phyloP scores from a whole-genome alignment of 2,797 vertebrate genomes.

The Malacoctenus gilli region DNA sequence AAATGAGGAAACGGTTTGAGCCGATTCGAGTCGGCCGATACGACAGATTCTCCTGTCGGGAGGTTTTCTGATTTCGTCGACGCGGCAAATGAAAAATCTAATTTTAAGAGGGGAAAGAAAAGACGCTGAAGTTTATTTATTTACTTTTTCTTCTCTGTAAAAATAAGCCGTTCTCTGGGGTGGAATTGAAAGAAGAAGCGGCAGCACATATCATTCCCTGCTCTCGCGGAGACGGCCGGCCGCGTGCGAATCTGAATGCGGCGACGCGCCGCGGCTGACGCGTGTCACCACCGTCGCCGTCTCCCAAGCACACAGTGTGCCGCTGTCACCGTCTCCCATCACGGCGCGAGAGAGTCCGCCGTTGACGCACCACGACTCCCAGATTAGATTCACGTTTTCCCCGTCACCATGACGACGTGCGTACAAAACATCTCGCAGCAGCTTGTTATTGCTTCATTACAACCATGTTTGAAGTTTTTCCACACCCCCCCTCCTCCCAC shows the following conservation, averaged over 20 bases:
- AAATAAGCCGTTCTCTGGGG: no score
- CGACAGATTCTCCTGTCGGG: no score
- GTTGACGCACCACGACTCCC: conserved; percentile 63
- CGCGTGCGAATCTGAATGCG: conserved; percentile 9
- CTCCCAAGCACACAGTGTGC: conserved; percentile 34
- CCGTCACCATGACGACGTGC: conserved; percentile 57
- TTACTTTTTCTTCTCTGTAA: no score
- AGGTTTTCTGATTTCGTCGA: no score
- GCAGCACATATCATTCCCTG: conserved; percentile 3
- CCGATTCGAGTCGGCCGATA: no score
- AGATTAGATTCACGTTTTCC: conserved; percentile 43
- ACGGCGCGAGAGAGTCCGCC: conserved; percentile 6
- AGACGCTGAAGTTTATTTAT: conserved; percentile 13
- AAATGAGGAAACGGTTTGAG: no score
- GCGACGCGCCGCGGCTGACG: neutral
- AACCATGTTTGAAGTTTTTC: conserved; percentile 48
- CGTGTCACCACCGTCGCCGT: conserved; percentile 11
- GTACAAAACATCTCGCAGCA: conserved; percentile 38
- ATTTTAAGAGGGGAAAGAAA: no score
- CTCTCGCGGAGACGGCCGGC: no score
- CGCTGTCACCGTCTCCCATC: conserved; percentile 23
- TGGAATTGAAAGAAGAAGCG: conserved; percentile 16
- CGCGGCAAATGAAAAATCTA: no score
- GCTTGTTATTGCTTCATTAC: conserved; percentile 69
- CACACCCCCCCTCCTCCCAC: no score